phyloP scores from a whole-genome alignment of 1,140 invertebrate genomes.

The Yoshiicerus persimilis region DNA sequence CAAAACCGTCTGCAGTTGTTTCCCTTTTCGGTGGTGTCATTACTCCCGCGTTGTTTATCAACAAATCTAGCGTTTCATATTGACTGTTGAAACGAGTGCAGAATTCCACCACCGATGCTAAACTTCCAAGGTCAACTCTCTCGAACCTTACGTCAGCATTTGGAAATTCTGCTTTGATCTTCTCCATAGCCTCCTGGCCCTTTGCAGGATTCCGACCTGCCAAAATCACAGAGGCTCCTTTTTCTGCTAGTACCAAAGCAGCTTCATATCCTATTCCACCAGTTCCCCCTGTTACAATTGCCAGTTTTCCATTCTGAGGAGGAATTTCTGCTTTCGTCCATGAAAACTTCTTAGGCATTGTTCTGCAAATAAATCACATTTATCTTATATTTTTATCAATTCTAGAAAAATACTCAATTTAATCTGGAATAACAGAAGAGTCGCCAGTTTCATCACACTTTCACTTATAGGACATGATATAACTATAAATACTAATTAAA shows the following conservation, averaged over 20 bases:
- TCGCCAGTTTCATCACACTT: no score
- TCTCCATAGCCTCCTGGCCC: neutral
- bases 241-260: neutral
- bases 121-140: neutral
- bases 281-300: neutral
- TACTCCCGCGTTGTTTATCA: neutral
- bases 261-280: neutral
- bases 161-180: neutral
- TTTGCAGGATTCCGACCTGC: neutral
- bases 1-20: constrained; percentile 71
- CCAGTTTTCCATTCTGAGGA: neutral
- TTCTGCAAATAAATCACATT: neutral
- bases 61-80: neutral
- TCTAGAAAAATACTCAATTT: no score
- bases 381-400: no score
- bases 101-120: neutral
- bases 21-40: neutral
- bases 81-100: neutral
- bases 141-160: neutral
- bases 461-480: no score
- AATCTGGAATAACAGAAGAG: no score
- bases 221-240: neutral
- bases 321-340: neutral
- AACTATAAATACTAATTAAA: no score
- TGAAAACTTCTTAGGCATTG: neutral